These are phyloP conservation scores for Sthenelais limicola DNA, from an alignment of 2,888 invertebrate species.

Conservation along the genomic window DNA sequence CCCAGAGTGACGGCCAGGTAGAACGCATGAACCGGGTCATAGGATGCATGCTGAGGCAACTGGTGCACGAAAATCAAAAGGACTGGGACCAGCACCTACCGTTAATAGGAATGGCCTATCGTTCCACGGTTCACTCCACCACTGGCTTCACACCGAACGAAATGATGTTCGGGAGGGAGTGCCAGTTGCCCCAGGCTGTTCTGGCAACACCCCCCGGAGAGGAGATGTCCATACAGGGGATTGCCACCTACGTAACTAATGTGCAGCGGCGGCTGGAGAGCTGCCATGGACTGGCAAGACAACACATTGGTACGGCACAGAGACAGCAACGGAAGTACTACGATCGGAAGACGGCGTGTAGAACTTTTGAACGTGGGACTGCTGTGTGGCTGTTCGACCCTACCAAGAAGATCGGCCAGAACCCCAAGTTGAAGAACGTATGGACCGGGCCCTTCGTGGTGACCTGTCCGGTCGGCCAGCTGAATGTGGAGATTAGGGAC, in stretches of 20 bases:
- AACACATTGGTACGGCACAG: neutral
- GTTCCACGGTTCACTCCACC: conserved; percentile 48
- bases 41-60: no score
- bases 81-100: conserved; percentile 58
- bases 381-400: conserved; percentile 1
- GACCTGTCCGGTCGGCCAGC: neutral
- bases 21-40: no score
- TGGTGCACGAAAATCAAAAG: conserved; percentile 46
- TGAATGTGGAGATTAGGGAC: neutral
- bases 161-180: conserved; percentile 47
- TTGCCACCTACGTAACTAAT: neutral
- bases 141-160: conserved; percentile 52
- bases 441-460: conserved; percentile 19
- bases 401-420: neutral
- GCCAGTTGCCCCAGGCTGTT: conserved; percentile 48
- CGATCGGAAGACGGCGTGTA: neutral
- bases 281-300: neutral
- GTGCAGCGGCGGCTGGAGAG: neutral
- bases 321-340: neutral
- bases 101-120: conserved; percentile 54
- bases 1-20: neutral
- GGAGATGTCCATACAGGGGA: neutral
- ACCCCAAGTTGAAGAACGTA: neutral
- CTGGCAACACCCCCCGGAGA: no score
- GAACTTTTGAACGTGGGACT: neutral